A percentile compares a stretch with the other conserved stretches of the same genome.
These are phyloP conservation scores for Diarsia mendica DNA, from an alignment of 2,888 invertebrate species.

Conservation along the genomic window DNA sequence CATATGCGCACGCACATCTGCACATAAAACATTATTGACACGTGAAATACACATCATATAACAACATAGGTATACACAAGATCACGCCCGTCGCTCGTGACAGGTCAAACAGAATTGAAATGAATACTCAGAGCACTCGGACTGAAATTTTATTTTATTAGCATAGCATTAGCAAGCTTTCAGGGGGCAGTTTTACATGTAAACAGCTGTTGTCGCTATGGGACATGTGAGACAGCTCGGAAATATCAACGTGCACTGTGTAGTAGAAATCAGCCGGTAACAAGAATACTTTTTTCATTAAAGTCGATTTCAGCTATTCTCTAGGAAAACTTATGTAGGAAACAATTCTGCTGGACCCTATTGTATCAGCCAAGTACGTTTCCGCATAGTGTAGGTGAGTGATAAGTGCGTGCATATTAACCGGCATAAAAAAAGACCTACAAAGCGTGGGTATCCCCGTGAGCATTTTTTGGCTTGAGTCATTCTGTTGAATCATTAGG, in stretches of 20 bases:
- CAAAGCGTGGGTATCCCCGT: neutral
- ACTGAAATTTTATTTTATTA: slow-evolving; percentile 1
- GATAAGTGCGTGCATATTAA: neutral
- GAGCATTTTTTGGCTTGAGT: neutral
- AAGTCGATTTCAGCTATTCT: neutral
- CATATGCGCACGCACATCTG: slow-evolving; percentile 89
- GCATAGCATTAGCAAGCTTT: neutral
- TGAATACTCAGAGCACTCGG: neutral
- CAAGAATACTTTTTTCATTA: neutral
- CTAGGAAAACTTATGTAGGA: neutral
- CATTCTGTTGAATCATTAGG: neutral
- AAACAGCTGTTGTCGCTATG: neutral
- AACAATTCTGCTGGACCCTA: neutral
- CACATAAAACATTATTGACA: slow-evolving; percentile 47
- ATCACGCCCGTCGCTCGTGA: slow-evolving; percentile 19
- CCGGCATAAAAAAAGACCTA: neutral
- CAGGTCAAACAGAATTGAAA: slow-evolving; percentile 7
- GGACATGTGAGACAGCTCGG: neutral
- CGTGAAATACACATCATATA: slow-evolving; percentile 31
- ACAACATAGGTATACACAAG: slow-evolving; percentile 7
- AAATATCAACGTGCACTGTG: neutral
- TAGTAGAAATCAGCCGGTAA: neutral
- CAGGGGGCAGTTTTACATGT: neutral
- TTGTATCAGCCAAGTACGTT: neutral
- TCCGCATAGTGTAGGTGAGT: neutral